phyloP scores from a whole-genome alignment of 2,888 invertebrate species.

The Tinea semifulvella region DNA sequence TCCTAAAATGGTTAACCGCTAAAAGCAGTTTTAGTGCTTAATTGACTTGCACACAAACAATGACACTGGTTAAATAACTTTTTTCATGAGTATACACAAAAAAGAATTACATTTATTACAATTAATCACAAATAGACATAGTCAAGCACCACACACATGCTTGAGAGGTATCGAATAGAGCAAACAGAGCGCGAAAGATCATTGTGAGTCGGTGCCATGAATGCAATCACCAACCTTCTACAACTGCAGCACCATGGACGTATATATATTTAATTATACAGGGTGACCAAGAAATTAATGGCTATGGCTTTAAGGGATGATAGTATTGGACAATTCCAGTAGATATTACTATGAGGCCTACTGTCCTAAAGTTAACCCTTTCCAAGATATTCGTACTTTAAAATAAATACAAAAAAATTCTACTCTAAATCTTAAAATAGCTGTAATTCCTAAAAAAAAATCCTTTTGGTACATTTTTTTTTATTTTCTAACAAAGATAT shows the following conservation, averaged over 20 bases:
- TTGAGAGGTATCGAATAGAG: conserved; percentile 23
- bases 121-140: not conserved
- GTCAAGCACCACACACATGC: conserved; percentile 1
- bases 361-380: no score
- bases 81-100: not conserved
- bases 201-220: not conserved
- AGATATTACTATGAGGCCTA: conserved; percentile 3
- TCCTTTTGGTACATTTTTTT: conserved; percentile 8
- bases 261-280: conserved; percentile 11
- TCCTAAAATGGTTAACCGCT: not conserved
- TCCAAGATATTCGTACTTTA: no score
- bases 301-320: conserved; percentile 1
- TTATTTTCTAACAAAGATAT: conserved; percentile 3
- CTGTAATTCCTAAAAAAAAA: not conserved
- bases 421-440: no score
- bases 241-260: not conserved
- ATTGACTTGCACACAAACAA: not conserved
- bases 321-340: conserved; percentile 10
- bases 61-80: no score
- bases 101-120: not conserved
- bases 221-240: conserved; percentile 2
- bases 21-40: not conserved
- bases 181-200: conserved; percentile 38
- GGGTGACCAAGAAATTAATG: no score
- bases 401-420: not conserved